Evolutionary conservation across 2,888 invertebrate genomes (phyloP), one percentile per base, ranked within the genome.

Genomic region (Nomada ferruginata): DNA sequence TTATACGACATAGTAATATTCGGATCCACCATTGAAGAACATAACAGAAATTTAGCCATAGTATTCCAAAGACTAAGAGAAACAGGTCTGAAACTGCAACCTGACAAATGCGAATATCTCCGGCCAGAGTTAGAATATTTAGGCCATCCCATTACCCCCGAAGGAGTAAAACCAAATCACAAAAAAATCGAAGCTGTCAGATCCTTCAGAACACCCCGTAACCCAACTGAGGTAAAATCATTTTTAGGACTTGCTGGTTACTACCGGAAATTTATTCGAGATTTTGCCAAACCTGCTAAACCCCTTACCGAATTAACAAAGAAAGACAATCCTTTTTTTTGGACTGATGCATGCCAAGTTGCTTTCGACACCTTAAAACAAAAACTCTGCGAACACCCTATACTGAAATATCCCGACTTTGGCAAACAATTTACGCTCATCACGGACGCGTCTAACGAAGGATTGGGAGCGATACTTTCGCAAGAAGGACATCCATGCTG

Each of bases 1-100:
- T 13, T 73, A 18, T 73, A 78, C 4, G 78, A 64, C 9, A 65
- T 78, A 5, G 57, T 78, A 9, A 53, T 63, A 4, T 78, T 20
- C 11, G 78, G 68, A n/a, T 0, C 2, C 0, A 63, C 61, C 1
- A 23, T 68, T 2, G 36, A 73, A 26, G 73, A 73, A 20, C 72
- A 77, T 26, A 60, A 60, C 10, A 13, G 13, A n/a, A 72, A 72
- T 5, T 10, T 68, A 9, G n/a, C n/a, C 2, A 44, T 53, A n/a
- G 20, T 53, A 53, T 53, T 53, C n/a, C 53, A 53, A 20, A 15
- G 53, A 18, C 53, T 53, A 9, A 15, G 53, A 7, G 53, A 53
- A n/a, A 53, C 53, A 9, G 18, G 53, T 2, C 47, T 47, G 3
- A 47, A 47, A 15, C 15, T 47, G 3, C 47, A 36, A 36, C 7